Evolutionary conservation across 2,797 vertebrate genomes (phyloP).

Genomic region (Lates japonicus): DNA sequence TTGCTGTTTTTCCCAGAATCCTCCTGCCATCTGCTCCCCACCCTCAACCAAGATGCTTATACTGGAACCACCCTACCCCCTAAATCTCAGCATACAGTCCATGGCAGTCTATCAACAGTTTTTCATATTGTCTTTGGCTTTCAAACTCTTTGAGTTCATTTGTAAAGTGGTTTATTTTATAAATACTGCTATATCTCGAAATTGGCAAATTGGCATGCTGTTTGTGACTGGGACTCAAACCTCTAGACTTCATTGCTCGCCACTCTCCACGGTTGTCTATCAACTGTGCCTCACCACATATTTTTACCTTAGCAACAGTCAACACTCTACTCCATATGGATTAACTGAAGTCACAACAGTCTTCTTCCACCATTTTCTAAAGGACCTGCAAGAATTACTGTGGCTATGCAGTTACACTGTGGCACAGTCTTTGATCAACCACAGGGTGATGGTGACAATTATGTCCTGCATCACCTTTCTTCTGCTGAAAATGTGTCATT

Average conservation of each 20-base stretch:
- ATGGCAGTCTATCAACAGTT: slow-evolving; percentile 20
- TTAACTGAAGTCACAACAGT: slow-evolving; percentile 27
- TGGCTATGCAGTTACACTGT: slow-evolving; percentile 21
- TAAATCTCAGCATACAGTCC: slow-evolving; percentile 43
- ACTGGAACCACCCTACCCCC: slow-evolving; percentile 39
- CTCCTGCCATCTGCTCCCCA: slow-evolving; percentile 70
- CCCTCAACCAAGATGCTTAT: slow-evolving; percentile 61
- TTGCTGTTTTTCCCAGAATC: slow-evolving; percentile 56
- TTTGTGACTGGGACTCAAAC: neutral
- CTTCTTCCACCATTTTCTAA: neutral
- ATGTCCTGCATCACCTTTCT: slow-evolving; percentile 16
- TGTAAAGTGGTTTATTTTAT: slow-evolving; percentile 24
- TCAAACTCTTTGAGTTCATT: slow-evolving; percentile 25
- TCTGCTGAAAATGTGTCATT: slow-evolving; percentile 17
- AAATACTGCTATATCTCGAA: neutral
- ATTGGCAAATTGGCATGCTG: neutral
- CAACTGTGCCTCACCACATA: neutral
- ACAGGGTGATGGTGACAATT: slow-evolving; percentile 43
- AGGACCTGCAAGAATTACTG: neutral
- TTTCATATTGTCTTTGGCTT: slow-evolving; percentile 19
- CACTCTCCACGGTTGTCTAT: slow-evolving; percentile 3
- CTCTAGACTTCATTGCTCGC: neutral
- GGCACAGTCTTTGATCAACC: slow-evolving; percentile 42
- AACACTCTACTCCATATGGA: neutral
- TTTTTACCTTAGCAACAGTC: slow-evolving; percentile 10